phyloP scores from a whole-genome alignment of 2,888 invertebrate species.

The Tenthredo livida region DNA sequence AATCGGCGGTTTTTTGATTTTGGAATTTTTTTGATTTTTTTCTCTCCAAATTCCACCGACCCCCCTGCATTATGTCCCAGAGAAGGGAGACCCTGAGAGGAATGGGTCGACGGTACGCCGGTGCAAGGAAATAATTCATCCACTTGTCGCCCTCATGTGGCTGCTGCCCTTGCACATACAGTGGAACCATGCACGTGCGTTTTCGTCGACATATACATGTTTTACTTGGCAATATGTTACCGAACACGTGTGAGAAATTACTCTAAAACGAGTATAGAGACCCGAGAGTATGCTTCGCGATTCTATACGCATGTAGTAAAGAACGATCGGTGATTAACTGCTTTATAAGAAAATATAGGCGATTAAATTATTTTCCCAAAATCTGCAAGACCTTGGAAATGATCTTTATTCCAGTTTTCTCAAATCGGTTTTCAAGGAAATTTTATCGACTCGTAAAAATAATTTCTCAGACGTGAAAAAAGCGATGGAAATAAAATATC shows the following conservation, averaged over 20 bases:
- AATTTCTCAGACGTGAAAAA: too few relatives aligned
- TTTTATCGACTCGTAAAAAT: too few relatives aligned
- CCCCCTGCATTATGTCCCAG: neutral
- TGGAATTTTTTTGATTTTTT: neutral
- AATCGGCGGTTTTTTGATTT: neutral
- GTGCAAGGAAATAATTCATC: constrained; percentile 33
- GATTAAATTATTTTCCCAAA: neutral
- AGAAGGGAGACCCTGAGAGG: neutral
- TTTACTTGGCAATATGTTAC: constrained; percentile 47
- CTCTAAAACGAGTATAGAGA: neutral
- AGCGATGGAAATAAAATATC: too few relatives aligned
- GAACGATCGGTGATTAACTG: neutral
- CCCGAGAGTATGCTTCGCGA: neutral
- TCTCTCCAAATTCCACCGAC: neutral
- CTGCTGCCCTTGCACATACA: constrained; percentile 23
- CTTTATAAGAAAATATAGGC: neutral
- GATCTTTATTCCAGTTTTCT: too few relatives aligned
- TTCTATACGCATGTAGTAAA: neutral
- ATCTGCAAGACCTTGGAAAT: too few relatives aligned
- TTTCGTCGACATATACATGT: constrained; percentile 30
- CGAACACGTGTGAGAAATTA: constrained; percentile 51
- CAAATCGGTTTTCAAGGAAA: too few relatives aligned
- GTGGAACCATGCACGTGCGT: constrained; percentile 31
- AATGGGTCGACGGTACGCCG: neutral
- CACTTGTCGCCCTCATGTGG: constrained; percentile 40